Base-by-base conservation (phyloP, 2,797 vertebrate genomes). In the Rhinophrynus dorsalis region DNA sequence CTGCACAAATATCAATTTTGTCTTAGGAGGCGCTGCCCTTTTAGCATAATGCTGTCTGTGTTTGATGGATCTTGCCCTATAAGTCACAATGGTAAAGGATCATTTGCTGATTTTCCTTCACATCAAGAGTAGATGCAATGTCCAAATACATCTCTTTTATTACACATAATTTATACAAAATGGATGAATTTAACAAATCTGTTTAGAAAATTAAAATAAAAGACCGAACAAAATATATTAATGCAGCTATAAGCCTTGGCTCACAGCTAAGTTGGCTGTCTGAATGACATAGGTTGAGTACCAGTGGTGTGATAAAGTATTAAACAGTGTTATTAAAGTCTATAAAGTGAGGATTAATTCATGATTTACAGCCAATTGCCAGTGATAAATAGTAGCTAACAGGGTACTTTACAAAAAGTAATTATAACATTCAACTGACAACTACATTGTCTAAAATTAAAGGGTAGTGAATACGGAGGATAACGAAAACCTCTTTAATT, bases 381-480 rank as follows among this genome's bases (percentile, higher is more conserved):
- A 17, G 47, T 57, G 60, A 57, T 57, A 64, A 64, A 58, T 64
- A 50, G 42, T 18, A 51, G n/a, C 47, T 27, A 27, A 5, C 6
- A n/a, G 47, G 17, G 69, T 15, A 17, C 27, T 72, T 59, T 65
- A 59, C 44, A 11, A 15, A 44, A 66, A 51, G 44, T 51, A 65
- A 72, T 72, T 72, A 65, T 65, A 65, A 38, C 52, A 24, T 42
- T 66, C 11, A 54, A 44, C 9, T 57, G 61, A 66, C 61, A 58
- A 47, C 44, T 44, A 15, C 27, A 65, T 47, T 72, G 54, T 58
- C 29, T 51, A 23, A 58, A 51, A 72, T 65, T n/a, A 65, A 65
- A 58, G 40, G 61, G 24, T 24, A 23, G 17, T 17, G 26, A 51
- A 50, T 33, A 29, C 15, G n/a, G 11, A 13, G 11, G 30, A 47